These are phyloP conservation scores for Osmerus eperlanus DNA, from an alignment of 2,113 vertebrate species.

Conservation along the genomic window DNA sequence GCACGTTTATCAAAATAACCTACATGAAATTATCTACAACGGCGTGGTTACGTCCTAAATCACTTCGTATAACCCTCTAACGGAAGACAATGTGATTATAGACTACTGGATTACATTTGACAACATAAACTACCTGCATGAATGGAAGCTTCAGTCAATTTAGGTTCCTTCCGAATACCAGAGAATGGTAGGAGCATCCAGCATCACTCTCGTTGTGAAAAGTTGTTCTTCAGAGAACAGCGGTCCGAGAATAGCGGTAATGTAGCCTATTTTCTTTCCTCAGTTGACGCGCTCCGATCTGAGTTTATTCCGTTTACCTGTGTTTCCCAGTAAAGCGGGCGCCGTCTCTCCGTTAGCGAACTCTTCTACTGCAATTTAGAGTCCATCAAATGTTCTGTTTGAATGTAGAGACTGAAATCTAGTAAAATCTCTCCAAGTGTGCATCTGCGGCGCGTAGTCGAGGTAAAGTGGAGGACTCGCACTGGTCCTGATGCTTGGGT, in stretches of 20 bases:
- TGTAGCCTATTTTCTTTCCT: slow-evolving; percentile 5
- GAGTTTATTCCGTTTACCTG: slow-evolving; percentile 59
- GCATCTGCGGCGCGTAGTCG: slow-evolving; percentile 51
- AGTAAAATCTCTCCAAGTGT: slow-evolving; percentile 22
- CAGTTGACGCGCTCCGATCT: not conserved
- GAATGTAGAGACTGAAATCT: slow-evolving; percentile 24
- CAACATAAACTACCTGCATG: slow-evolving; percentile 51
- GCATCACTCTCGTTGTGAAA: slow-evolving; percentile 69
- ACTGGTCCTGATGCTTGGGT: slow-evolving; percentile 77
- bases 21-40: slow-evolving; percentile 23
- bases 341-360: slow-evolving; percentile 37
- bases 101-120: slow-evolving; percentile 33
- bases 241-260: slow-evolving; percentile 51
- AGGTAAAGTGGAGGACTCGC: slow-evolving; percentile 51
- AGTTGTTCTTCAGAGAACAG: slow-evolving; percentile 57
- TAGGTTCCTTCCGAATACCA: slow-evolving; percentile 73
- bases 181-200: slow-evolving; percentile 62
- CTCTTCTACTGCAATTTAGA: slow-evolving; percentile 3
- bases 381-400: not conserved
- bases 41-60: slow-evolving; percentile 12
- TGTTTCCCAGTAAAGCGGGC: slow-evolving; percentile 40
- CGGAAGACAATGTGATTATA: slow-evolving; percentile 46
- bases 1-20: not conserved
- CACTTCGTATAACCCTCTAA: not conserved
- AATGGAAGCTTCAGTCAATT: slow-evolving; percentile 49